Conservation (phyloP, 2,113 vertebrate genomes). For the zebrafish (Danio rerio) region DNA sequence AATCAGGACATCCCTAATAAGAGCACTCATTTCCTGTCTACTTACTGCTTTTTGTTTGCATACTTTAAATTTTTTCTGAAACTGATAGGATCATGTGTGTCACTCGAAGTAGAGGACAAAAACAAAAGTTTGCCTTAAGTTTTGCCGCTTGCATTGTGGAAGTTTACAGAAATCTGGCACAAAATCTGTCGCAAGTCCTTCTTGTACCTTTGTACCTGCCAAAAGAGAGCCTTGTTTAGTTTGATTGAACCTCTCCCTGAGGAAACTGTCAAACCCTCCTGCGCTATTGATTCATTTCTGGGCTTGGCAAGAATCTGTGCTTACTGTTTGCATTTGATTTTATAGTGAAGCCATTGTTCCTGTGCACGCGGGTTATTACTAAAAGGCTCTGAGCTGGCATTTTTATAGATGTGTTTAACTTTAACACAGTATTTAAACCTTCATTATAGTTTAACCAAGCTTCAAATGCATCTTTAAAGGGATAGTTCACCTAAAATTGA, state of each 20-base stretch:
- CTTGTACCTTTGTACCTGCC: not conserved
- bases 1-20: not conserved
- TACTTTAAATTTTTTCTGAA: not conserved
- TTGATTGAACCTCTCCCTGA: conserved; percentile 1
- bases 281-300: not conserved
- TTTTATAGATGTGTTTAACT: conserved; percentile 15
- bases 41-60: not conserved
- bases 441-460: not conserved
- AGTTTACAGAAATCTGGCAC: conserved; percentile 4
- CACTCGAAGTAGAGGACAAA: not conserved
- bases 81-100: not conserved
- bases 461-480: not conserved
- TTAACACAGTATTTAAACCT: not conserved
- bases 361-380: conserved; percentile 5
- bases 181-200: conserved; percentile 16
- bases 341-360: conserved; percentile 1
- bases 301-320: not conserved
- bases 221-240: not conserved
- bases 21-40: not conserved
- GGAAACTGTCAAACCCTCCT: conserved; percentile 19
- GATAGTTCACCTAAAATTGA: too few species aligned
- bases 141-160: not conserved
- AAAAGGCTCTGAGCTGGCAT: not conserved
- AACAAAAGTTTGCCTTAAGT: not conserved
- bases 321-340: conserved; percentile 25